Conservation (phyloP, 2,888 invertebrate species). For the Balanococcus diminutus region DNA sequence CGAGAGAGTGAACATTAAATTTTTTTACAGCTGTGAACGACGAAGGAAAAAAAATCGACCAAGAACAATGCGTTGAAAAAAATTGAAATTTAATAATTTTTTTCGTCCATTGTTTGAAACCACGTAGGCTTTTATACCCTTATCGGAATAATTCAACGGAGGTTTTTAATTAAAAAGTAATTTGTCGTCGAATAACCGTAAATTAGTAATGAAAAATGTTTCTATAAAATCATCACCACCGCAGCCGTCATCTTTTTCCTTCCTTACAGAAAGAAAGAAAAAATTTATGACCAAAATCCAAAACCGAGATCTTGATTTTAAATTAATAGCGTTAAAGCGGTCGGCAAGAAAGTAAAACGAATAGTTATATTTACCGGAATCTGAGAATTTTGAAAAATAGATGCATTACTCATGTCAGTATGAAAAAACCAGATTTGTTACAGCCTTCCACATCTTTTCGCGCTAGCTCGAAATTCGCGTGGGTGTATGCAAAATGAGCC, state of each 20-base stretch:
- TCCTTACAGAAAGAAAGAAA: neutral
- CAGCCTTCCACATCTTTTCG: neutral
- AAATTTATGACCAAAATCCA: slow-evolving; percentile 13
- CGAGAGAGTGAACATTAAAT: slow-evolving; percentile 1
- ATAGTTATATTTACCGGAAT: slow-evolving; percentile 47
- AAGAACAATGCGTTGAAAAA: neutral
- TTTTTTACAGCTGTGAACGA: neutral
- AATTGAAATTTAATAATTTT: slow-evolving; percentile 26
- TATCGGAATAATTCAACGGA: neutral
- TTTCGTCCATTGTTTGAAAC: slow-evolving; percentile 6
- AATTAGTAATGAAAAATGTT: slow-evolving; percentile 22
- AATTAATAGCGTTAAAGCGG: slow-evolving; percentile 40
- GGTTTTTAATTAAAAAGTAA: slow-evolving; percentile 6
- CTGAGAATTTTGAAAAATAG: slow-evolving; percentile 44
- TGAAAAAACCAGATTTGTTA: slow-evolving; percentile 31
- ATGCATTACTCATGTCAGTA: slow-evolving; percentile 39
- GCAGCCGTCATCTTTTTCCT: neutral
- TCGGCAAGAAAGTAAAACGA: slow-evolving; percentile 33
- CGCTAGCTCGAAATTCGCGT: neutral
- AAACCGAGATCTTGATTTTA: slow-evolving; percentile 18
- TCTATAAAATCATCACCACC: neutral
- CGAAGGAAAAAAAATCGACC: neutral
- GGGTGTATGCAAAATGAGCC: neutral
- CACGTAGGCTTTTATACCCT: neutral
- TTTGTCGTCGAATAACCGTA: slow-evolving; percentile 19